Evolutionary conservation across 2,888 invertebrate species (phyloP), one percentile per base, ranked within the genome.

Genomic region (Beris morrisii): DNA sequence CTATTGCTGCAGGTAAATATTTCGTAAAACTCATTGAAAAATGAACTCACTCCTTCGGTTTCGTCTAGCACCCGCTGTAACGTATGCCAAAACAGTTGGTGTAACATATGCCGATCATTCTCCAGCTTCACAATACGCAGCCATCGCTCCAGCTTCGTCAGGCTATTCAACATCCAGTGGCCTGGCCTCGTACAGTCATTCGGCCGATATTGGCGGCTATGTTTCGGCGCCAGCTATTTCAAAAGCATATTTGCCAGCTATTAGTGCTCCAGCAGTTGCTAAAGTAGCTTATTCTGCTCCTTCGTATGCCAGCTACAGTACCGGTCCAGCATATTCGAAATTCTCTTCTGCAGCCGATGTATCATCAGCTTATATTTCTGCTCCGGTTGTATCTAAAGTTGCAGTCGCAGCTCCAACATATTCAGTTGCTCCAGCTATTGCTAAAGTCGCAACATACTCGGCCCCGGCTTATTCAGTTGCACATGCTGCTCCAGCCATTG

Each of bases 131-230:
- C 78, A 80, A 71, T 79, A 75, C 67, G 78, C 81, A 0, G 74
- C 74, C 0, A 76, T 83, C 72, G 75, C 77, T 38, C 80, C 80
- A 3, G 84, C 84, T 70, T 79, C 79, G 15, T 84, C 85, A 67
- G 85, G 85, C 70, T 85, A 86, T 67, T 80, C 83, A 6, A 85
- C 85, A 38, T 81, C 84, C 12, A 83, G 84, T 4, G 84, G 83
- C 5, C 79, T 85, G 1, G 85, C 85, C 4, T 75, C 77, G 30
- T 77, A 74, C 38, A 74, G 77, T 4, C 53, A 68, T 28, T 65
- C 71, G 5, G 63, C 70, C 22, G 68, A 67, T 5, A 59, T 68
- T 13, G 58, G 67, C 7, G 77, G 83, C 66, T 79, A 83, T 9
- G 78, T 82, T 63, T 80, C 82, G 12, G 67, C 71, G 1, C 73